Evolutionary conservation across 1,140 invertebrate species (phyloP).

Genomic region (Bombus haemorrhoidalis): DNA sequence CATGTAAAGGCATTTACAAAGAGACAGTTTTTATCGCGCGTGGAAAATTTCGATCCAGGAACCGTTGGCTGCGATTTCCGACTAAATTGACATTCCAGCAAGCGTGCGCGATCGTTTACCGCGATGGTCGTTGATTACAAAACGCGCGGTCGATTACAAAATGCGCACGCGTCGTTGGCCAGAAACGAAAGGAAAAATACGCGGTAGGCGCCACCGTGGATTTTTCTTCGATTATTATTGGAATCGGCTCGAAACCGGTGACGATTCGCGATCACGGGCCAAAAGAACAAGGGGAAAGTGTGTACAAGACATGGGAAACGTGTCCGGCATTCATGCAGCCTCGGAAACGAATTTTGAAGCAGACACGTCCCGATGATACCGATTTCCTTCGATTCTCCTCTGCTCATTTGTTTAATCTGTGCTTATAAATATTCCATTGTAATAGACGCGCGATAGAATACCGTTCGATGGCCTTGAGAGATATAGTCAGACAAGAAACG

Average conservation of each 20-base stretch:
- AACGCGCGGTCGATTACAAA: conserved; percentile 56
- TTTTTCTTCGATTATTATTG: conserved; percentile 53
- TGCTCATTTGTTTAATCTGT: neutral
- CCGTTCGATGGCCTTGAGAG: neutral
- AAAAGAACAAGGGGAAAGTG: conserved; percentile 68
- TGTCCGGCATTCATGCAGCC: conserved; percentile 61
- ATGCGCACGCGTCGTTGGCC: conserved; percentile 35
- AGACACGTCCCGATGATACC: neutral
- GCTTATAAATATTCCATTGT: neutral
- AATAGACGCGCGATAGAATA: neutral
- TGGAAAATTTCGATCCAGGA: conserved; percentile 34
- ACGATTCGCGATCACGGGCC: conserved; percentile 56
- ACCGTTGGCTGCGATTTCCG: conserved; percentile 55
- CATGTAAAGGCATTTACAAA: neutral
- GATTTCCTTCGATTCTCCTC: neutral
- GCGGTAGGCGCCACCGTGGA: conserved; percentile 34
- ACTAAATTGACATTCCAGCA: conserved; percentile 71
- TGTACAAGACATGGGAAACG: conserved; percentile 58
- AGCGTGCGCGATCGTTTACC: conserved; percentile 20
- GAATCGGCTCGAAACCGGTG: conserved; percentile 25
- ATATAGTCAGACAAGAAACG: neutral
- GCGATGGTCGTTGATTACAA: conserved; percentile 46
- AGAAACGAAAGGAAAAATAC: conserved; percentile 60
- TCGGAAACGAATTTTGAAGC: conserved; percentile 59
- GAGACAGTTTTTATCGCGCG: neutral